Percentiles rank a stretch among this genome's conserved stretches.
phyloP scores from a whole-genome alignment of 2,113 vertebrate species.

The Esox niger region DNA sequence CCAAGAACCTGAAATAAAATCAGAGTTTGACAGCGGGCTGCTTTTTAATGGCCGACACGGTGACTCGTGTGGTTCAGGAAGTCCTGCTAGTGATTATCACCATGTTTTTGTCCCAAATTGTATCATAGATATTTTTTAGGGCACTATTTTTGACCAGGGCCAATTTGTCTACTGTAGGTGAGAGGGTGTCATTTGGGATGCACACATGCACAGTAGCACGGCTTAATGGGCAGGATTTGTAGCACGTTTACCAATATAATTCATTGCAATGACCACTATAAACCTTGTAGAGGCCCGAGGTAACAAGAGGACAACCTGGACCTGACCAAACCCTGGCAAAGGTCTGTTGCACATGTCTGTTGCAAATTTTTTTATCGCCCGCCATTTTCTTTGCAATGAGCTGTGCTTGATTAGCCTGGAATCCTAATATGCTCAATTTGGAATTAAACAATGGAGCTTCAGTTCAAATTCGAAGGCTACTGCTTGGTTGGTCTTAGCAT shows the following conservation, averaged over 20 bases:
- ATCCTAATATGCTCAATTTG: neutral
- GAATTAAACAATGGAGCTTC: no score
- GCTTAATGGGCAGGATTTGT: conserved; percentile 29
- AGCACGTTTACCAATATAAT: conserved; percentile 17
- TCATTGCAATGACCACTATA: conserved; percentile 19
- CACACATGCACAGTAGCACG: neutral
- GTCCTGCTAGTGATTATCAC: conserved; percentile 37
- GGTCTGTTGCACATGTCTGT: neutral
- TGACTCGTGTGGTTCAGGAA: conserved; percentile 15
- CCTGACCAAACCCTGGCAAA: neutral
- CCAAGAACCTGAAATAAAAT: conserved; percentile 14
- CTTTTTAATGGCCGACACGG: conserved; percentile 6
- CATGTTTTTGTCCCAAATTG: neutral
- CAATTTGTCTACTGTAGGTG: no score
- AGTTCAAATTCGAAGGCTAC: no score
- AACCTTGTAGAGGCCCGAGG: conserved; percentile 4
- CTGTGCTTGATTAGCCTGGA: no score
- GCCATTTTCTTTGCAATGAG: no score
- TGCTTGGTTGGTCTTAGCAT: no score
- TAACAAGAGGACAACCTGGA: neutral
- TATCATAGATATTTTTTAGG: no score
- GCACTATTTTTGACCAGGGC: no score
- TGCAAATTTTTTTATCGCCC: neutral
- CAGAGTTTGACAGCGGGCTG: neutral
- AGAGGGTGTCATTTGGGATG: no score